Base-by-base conservation (phyloP, 2,797 vertebrate genomes). In the Luscinia luscinia region DNA sequence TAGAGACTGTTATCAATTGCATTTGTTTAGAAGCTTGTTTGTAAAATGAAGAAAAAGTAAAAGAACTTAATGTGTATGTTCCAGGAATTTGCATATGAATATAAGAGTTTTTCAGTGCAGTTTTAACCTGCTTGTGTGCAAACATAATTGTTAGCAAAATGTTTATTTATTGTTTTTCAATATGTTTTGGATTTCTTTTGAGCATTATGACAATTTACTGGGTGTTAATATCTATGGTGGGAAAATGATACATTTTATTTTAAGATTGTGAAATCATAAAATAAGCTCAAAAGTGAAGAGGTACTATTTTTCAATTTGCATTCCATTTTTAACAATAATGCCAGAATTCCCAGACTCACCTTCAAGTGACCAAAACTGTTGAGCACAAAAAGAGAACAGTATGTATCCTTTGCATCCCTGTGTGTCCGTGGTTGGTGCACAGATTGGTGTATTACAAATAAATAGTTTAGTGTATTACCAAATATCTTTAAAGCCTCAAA, bases 141-240 rank as follows among this genome's bases (percentile, higher is more conserved):
- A 49, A 73, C 6, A 3, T 75, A 73, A 67, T 51, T 62, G 38
- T 76, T 68, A 85, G 22, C 57, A 78, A 87, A 69, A 36, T 40
- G 19, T 43, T 89, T 84, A 43, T 91, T 80, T 73, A 61, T 45
- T 77, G 23, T 36, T 93, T 64, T 90, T 61, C 72, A 41, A 2
- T 85, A 36, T 87, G 27, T 30, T 89, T 75, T 91, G 11, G 51
- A 43, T 84, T 95, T 94, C 64, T 89, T 86, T 86, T 59, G 40
- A 76, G 64, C 87, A 57, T 45, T 5, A 63, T 52, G 27, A 87
- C 73, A 62, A 61, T 52, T 90, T 74, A 55, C 70, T 59, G 54
- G 32, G 40, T 32, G 27, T 61, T 79, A 23, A 12, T 82, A 22
- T 95, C 86, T 52, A 1, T 74, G 32, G 17, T 87, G 24, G 80